Evolutionary conservation across 2,113 vertebrate species (phyloP), one percentile per base, ranked within the genome.

Genomic region (Sinocyclocheilus anshuiensis): DNA sequence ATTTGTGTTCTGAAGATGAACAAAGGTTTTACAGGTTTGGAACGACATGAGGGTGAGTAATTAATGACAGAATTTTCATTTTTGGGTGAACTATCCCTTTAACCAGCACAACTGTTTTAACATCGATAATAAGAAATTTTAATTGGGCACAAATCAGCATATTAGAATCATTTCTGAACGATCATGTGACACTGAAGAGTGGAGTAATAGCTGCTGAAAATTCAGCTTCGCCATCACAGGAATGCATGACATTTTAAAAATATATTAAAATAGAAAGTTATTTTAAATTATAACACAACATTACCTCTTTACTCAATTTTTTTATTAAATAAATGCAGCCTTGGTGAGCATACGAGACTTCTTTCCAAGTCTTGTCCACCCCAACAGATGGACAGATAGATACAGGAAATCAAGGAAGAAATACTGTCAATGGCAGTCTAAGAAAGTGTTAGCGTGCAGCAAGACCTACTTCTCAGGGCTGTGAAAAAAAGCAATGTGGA

Each of bases 401-500:
- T 3, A 57, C 7, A 59, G 57, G 20, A 59, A 59, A 22, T 57
- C 20, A 57, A 22, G 57, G 9, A n/a, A 22, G 57, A 22, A 59
- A 59, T 67, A 29, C 36, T 20, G 59, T 65, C 7, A 81, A 15
- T 24, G 42, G 36, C n/a, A 81, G 57, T 81, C 79, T 80, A 36
- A 48, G 36, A 65, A 81, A 26, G 57, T n/a, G 77, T 80, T 65
- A 48, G 59, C n/a, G n/a, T 65, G 59, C 59, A 63, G 77, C 55
- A 81, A 65, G 59, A 13, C 79, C 39, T 6, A 83, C 78, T 87
- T 65, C 89, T 80, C 84, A 87, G 86, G 55, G 48, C 76, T 79
- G 84, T 85, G 83, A 33, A 50, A 88, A 87, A 75, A 81, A 74
- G 55, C 72, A 81, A 71, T 80, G 83, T 53, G 36, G 81, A 86